These are phyloP conservation scores for Pterocles gutturalis DNA, from an alignment of 2,113 vertebrate species.

Conservation along the genomic window DNA sequence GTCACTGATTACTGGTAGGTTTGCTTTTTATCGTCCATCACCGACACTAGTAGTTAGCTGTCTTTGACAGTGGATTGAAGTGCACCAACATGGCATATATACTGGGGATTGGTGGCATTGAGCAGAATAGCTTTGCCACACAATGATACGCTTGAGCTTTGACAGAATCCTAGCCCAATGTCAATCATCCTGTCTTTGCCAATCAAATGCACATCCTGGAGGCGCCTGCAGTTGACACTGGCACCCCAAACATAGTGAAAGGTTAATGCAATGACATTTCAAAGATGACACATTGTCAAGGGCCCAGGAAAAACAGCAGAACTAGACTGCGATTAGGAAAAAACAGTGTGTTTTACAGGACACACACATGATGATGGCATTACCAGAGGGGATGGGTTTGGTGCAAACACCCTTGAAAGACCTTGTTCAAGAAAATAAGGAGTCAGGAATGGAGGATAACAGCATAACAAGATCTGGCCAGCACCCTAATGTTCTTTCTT, in stretches of 20 bases:
- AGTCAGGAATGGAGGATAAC: background rate
- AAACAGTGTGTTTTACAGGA: background rate
- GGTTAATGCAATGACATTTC: slow-evolving; percentile 48
- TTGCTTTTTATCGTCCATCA: background rate
- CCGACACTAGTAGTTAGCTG: background rate
- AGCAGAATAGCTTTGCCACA: background rate
- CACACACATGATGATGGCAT: background rate
- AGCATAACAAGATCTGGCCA: background rate
- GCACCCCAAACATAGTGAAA: slow-evolving; percentile 44
- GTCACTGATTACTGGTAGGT: background rate
- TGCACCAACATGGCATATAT: background rate
- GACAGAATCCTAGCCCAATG: slow-evolving; percentile 22
- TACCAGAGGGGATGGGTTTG: slow-evolving; percentile 43
- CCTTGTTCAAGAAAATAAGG: slow-evolving; percentile 47
- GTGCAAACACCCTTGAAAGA: slow-evolving; percentile 33
- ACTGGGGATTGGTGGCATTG: background rate
- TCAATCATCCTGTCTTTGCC: slow-evolving; percentile 69
- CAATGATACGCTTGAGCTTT: slow-evolving; percentile 21
- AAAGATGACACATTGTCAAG: slow-evolving; percentile 60
- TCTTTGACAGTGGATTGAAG: slow-evolving; percentile 16
- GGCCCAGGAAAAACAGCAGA: slow-evolving; percentile 32
- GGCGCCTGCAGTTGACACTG: slow-evolving; percentile 31
- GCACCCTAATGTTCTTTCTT: slow-evolving; percentile 14
- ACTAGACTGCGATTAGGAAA: background rate
- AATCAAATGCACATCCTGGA: slow-evolving; percentile 63